Conservation (phyloP, 1,140 invertebrate species). For the Brachionus plicatilis region DNA sequence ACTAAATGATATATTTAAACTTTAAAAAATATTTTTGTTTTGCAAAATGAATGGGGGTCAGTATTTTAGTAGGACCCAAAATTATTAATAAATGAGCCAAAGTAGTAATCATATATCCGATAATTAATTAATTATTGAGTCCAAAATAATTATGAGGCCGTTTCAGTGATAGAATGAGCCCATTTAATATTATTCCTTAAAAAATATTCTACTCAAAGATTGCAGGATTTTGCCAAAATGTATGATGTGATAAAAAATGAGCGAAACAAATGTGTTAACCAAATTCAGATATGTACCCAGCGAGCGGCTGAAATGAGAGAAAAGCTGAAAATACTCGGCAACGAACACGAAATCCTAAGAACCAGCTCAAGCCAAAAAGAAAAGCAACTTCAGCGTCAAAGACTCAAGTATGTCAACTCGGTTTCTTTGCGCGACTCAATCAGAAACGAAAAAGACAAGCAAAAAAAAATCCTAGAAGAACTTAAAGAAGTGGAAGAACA, state of each 20-base stretch:
- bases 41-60: too few species aligned
- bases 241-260: constrained; percentile 57
- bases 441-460: constrained; percentile 53
- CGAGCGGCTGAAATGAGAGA: constrained; percentile 56
- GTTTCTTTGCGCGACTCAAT: constrained; percentile 53
- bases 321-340: constrained; percentile 56
- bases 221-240: constrained; percentile 55
- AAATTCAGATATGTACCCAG: constrained; percentile 55
- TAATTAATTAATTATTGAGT: too few species aligned
- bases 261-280: constrained; percentile 56
- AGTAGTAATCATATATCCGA: too few species aligned
- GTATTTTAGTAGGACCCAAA: too few species aligned
- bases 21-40: too few species aligned
- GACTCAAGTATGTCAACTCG: constrained; percentile 50
- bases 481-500: constrained; percentile 53
- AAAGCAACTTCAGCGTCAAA: constrained; percentile 53
- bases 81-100: too few species aligned
- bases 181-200: too few species aligned
- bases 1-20: too few species aligned
- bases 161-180: too few species aligned
- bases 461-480: constrained; percentile 50
- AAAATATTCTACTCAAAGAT: constrained; percentile 42
- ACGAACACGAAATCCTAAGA: constrained; percentile 56
- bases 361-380: constrained; percentile 54
- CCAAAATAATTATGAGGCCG: too few species aligned